These are phyloP conservation scores for Zophobas morio DNA, from an alignment of 1,140 invertebrate genomes.

Conservation along the genomic window DNA sequence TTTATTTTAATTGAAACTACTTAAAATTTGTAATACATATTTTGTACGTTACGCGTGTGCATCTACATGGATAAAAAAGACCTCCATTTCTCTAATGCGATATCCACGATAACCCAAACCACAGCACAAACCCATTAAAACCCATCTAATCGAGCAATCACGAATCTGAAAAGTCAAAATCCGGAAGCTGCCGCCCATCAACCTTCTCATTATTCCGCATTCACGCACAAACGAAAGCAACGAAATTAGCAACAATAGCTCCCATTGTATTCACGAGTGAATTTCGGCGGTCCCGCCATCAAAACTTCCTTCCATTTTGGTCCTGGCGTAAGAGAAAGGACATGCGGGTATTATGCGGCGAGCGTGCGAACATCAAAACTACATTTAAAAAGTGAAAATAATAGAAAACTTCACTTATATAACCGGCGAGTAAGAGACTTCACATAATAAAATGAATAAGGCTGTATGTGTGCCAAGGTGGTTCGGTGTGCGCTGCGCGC, in stretches of 20 bases:
- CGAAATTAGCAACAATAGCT: constrained; percentile 29
- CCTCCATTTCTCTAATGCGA: no score
- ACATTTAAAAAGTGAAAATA: constrained; percentile 67
- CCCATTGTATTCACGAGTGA: constrained; percentile 33
- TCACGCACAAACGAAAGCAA: constrained; percentile 45
- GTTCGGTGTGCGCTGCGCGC: constrained; percentile 59
- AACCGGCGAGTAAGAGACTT: constrained; percentile 61
- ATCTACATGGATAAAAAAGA: no score
- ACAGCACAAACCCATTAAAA: no score
- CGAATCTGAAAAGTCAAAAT: neutral
- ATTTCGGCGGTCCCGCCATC: constrained; percentile 18
- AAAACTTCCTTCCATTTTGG: constrained; percentile 48
- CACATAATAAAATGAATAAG: constrained; percentile 64
- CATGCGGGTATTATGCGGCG: constrained; percentile 16
- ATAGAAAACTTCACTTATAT: constrained; percentile 67
- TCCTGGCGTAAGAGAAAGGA: constrained; percentile 51
- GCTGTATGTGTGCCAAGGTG: constrained; percentile 66
- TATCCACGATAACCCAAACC: no score
- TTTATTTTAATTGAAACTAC: no score
- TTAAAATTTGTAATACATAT: no score
- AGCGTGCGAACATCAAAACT: constrained; percentile 55
- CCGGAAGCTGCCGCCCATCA: neutral
- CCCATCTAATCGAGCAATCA: neutral
- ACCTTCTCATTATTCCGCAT: constrained; percentile 25
- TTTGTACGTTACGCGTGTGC: no score